Percentiles rank a stretch among this genome's conserved stretches.
These are phyloP conservation scores for Spodoptera picta DNA, from an alignment of 2,888 invertebrate genomes.

Conservation along the genomic window DNA sequence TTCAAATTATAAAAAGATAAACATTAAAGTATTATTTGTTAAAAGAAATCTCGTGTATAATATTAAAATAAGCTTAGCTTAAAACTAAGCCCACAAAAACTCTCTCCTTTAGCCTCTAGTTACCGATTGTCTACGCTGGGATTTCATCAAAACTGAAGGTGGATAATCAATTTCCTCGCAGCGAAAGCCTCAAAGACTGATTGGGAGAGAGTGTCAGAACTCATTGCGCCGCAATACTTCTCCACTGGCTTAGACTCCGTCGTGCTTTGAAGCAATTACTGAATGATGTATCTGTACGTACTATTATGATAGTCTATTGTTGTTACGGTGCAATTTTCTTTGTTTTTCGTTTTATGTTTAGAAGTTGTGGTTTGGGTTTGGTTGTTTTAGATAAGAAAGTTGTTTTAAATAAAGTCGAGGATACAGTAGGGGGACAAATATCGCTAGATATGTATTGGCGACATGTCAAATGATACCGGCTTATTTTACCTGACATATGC, in stretches of 20 bases:
- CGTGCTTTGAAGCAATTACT: constrained; percentile 29
- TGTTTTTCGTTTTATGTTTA: not conserved
- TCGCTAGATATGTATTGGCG: no score
- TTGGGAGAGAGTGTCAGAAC: constrained; percentile 54
- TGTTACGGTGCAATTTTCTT: not conserved
- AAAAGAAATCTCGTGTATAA: no score
- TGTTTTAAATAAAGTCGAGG: no score
- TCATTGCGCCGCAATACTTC: constrained; percentile 53
- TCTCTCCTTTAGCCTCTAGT: constrained; percentile 29
- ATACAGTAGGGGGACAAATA: no score
- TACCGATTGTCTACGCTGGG: constrained; percentile 49
- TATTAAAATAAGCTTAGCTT: no score
- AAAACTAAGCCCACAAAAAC: not conserved
- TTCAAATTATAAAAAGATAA: no score
- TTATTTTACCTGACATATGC: no score
- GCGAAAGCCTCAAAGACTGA: constrained; percentile 57
- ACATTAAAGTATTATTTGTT: no score
- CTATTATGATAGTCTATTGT: not conserved
- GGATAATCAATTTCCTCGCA: constrained; percentile 56
- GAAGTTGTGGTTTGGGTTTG: no score
- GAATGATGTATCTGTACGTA: constrained; percentile 16
- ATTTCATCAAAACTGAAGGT: constrained; percentile 59
- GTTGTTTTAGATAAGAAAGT: no score
- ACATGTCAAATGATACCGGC: no score
- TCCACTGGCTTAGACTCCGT: constrained; percentile 32